phyloP scores from a whole-genome alignment of 2,113 vertebrate genomes.

The Colaptes auratus region DNA sequence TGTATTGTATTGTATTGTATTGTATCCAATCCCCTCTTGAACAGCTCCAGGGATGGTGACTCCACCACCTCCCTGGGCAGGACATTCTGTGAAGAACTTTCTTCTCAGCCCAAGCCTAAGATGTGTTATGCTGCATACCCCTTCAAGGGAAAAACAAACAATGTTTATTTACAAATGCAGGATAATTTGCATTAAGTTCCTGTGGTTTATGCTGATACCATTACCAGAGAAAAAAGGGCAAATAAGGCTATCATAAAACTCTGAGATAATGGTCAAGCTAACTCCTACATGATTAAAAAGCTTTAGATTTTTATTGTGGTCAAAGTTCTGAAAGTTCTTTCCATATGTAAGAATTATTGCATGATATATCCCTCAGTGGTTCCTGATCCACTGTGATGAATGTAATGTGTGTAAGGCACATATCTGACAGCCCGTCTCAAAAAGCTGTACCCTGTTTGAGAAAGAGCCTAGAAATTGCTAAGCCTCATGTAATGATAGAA shows the following conservation, averaged over 20 bases:
- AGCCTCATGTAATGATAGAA: neutral
- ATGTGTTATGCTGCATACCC: neutral
- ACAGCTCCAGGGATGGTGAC: too few relatives aligned
- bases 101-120: too few relatives aligned
- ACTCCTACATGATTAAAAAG: neutral
- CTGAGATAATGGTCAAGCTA: neutral
- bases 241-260: neutral
- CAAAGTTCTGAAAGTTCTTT: neutral
- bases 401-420: accelerated
- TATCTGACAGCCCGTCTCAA: neutral
- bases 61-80: too few relatives aligned
- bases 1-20: too few relatives aligned
- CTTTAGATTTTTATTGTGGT: neutral
- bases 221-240: neutral
- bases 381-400: neutral
- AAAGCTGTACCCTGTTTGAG: neutral
- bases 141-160: neutral
- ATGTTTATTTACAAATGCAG: neutral
- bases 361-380: neutral
- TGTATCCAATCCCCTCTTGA: too few relatives aligned
- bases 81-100: too few relatives aligned
- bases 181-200: neutral
- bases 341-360: neutral
- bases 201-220: neutral
- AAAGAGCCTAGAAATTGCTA: neutral